Conservation (phyloP, 53 echinoderm and acorn worm species). For the Luidia sarsii region DNA sequence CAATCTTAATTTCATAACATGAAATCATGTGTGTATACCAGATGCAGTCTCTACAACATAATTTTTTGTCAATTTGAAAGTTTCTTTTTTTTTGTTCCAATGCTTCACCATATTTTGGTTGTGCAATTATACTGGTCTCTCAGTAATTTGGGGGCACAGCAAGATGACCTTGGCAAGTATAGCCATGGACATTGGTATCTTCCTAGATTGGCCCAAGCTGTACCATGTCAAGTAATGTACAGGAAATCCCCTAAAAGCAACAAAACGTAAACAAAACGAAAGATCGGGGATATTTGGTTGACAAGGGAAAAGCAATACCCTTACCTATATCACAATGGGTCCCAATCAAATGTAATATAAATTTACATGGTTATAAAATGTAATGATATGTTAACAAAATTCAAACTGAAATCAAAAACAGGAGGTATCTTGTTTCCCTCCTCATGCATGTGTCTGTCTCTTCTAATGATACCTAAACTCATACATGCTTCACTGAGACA, state of each 20-base stretch:
- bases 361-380: constrained; percentile 1
- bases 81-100: no score
- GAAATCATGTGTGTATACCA: no score
- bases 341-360: background rate
- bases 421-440: background rate
- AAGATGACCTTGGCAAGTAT: no score
- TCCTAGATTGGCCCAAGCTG: background rate
- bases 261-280: background rate
- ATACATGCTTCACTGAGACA: constrained; percentile 17
- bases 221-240: background rate
- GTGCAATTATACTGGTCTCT: no score
- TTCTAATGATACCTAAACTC: constrained; percentile 11
- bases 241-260: background rate
- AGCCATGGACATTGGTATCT: no score
- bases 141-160: no score
- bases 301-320: background rate
- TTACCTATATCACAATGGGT: background rate
- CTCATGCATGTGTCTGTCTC: constrained; percentile 19
- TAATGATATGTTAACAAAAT: constrained; percentile 8
- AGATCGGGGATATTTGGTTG: background rate
- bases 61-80: no score
- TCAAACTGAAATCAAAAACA: background rate
- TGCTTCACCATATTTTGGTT: no score
- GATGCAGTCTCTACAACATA: no score
- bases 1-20: no score